Evolutionary conservation across 1,140 invertebrate genomes (phyloP).

Genomic region (Pantala flavescens): DNA sequence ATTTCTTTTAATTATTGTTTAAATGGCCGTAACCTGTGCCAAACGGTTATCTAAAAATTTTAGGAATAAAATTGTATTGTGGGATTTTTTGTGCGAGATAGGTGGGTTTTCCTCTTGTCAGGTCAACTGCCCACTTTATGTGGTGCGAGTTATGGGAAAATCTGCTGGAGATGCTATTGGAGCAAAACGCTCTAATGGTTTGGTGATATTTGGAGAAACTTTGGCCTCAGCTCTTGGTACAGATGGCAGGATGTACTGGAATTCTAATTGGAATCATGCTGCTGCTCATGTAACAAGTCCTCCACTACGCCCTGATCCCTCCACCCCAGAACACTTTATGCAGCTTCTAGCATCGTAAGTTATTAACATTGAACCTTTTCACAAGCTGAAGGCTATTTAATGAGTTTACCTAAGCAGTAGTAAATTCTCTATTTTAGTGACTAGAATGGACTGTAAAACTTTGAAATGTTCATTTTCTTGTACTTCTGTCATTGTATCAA

Average conservation of each 20-base stretch:
- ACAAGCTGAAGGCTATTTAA: too few species aligned
- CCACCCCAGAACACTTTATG: conserved; percentile 71
- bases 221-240: conserved; percentile 57
- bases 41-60: too few species aligned
- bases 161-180: conserved; percentile 53
- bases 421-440: too few species aligned
- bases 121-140: conserved; percentile 63
- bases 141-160: conserved; percentile 65
- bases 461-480: not conserved
- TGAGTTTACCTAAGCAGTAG: too few species aligned
- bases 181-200: conserved; percentile 38
- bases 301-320: conserved; percentile 66
- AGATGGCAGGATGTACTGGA: conserved; percentile 40
- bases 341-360: conserved; percentile 77
- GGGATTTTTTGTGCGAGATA: not conserved
- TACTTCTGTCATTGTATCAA: too few species aligned
- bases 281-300: conserved; percentile 60
- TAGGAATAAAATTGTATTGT: too few species aligned
- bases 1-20: too few species aligned
- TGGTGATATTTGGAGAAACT: conserved; percentile 66
- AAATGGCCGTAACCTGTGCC: too few species aligned
- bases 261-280: conserved; percentile 50
- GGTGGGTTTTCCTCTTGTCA: conserved; percentile 27
- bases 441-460: too few species aligned
- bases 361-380: conserved; percentile 13